A percentile compares a stretch with the other conserved stretches of the same genome.
These are phyloP conservation scores for Agriopis aurantiaria DNA, from an alignment of 2,888 invertebrate species.

Conservation along the genomic window DNA sequence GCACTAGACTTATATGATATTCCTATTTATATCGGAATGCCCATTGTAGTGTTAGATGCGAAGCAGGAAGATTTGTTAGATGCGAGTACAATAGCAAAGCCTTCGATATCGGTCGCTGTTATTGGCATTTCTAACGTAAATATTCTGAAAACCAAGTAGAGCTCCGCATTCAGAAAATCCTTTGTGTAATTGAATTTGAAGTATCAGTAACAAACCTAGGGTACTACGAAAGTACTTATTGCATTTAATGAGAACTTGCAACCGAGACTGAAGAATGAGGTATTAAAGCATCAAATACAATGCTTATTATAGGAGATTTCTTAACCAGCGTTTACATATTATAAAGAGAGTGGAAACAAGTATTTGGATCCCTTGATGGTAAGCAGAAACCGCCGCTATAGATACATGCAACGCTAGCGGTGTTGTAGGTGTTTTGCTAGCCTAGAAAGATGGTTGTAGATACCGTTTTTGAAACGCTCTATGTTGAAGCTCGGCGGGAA, in stretches of 20 bases:
- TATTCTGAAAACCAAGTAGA: constrained; percentile 10
- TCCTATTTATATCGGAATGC: constrained; percentile 54
- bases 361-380: too few species aligned
- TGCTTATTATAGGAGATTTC: not conserved
- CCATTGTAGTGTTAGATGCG: constrained; percentile 57
- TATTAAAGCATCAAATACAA: not conserved
- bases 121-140: constrained; percentile 24
- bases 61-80: constrained; percentile 53
- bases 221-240: not conserved
- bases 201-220: constrained; percentile 8
- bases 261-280: too few species aligned
- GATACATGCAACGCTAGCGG: too few species aligned
- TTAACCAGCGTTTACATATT: not conserved
- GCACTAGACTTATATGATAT: not conserved
- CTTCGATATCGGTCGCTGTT: constrained; percentile 22
- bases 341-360: too few species aligned
- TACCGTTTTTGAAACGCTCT: too few species aligned
- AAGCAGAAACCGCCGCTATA: too few species aligned
- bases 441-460: too few species aligned
- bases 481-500: too few species aligned
- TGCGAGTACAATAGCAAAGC: constrained; percentile 36
- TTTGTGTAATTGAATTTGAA: constrained; percentile 9
- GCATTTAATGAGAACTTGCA: not conserved
- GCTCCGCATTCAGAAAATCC: constrained; percentile 1
- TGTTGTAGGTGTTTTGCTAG: too few species aligned